Percentiles rank a stretch among this genome's conserved stretches.
Conservation (phyloP, 2,797 vertebrate species). For the Phrynocephalus vlangalii region DNA sequence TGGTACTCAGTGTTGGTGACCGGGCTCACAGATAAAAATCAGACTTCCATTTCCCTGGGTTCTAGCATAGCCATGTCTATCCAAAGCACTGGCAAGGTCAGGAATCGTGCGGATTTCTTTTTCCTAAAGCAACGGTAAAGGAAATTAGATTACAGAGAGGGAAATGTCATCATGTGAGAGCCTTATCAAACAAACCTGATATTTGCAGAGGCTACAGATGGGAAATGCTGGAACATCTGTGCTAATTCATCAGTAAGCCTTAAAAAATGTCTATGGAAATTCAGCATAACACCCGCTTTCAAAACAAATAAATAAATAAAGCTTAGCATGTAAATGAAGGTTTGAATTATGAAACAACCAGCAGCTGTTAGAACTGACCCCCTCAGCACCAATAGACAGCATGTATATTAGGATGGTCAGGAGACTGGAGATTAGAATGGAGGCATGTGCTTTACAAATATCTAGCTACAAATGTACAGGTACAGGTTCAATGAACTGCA, state of each 20-base stretch:
- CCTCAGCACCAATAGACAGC: neutral
- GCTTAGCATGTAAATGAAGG: neutral
- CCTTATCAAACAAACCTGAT: conserved; percentile 12
- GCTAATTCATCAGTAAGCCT: conserved; percentile 23
- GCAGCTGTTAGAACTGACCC: neutral
- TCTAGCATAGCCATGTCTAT: neutral
- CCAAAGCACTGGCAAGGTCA: neutral
- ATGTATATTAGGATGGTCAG: neutral
- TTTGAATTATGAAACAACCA: conserved; percentile 10
- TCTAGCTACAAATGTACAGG: neutral
- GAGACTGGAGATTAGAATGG: neutral
- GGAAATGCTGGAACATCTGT: conserved; percentile 16
- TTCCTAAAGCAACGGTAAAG: neutral
- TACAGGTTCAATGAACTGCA: neutral
- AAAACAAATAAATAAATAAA: neutral
- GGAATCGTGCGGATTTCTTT: neutral
- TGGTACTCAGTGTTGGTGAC: neutral
- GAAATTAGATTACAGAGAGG: neutral
- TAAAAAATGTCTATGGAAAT: neutral
- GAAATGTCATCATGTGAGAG: neutral
- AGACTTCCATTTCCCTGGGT: neutral
- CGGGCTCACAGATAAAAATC: neutral
- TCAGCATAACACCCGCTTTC: neutral
- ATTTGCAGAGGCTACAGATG: conserved; percentile 8
- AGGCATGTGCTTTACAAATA: neutral